A percentile compares a stretch with the other conserved stretches of the same genome.
phyloP scores from a whole-genome alignment of 2,797 vertebrate species.

The Accipiter superciliosus region DNA sequence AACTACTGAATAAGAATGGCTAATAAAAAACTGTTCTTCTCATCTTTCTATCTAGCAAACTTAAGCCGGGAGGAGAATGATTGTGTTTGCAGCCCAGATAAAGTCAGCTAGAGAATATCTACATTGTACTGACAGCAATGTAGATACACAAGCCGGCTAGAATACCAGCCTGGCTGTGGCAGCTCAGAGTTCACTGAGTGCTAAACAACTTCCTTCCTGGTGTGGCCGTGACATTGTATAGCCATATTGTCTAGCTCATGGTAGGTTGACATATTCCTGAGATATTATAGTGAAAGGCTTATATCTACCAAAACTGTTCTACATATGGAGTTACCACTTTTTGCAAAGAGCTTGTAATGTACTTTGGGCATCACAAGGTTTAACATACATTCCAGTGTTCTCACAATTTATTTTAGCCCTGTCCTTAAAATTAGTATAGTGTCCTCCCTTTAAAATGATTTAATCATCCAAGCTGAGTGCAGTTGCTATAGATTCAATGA shows the following conservation, averaged over 20 bases:
- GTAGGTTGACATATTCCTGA: neutral
- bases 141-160: neutral
- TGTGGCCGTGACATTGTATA: neutral
- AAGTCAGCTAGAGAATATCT: neutral
- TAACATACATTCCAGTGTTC: neutral
- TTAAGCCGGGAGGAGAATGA: neutral
- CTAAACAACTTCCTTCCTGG: neutral
- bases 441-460: neutral
- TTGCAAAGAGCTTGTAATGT: neutral
- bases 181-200: neutral
- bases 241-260: neutral
- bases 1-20: neutral
- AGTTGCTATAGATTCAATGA: neutral
- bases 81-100: neutral
- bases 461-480: neutral
- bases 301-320: neutral
- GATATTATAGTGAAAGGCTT: neutral
- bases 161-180: neutral
- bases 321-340: neutral
- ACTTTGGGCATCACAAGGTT: neutral
- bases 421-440: neutral
- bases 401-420: neutral
- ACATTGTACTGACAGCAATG: neutral
- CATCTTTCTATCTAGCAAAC: neutral
- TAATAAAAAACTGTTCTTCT: neutral